Conservation (phyloP, 2,888 invertebrate genomes). For the Argyra leucocephala region DNA sequence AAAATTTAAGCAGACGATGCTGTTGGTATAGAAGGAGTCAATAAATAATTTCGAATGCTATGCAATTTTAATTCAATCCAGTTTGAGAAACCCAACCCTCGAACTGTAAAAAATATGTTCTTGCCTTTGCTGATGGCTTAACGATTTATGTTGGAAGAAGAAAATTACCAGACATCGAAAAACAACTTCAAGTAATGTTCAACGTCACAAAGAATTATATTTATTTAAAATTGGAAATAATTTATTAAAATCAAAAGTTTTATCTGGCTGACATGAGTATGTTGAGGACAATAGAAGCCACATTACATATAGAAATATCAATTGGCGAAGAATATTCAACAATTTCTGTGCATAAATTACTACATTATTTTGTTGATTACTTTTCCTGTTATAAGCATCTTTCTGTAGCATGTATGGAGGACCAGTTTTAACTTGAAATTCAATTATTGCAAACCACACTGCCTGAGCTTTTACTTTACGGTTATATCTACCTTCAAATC, state of each 20-base stretch:
- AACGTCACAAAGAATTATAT: too few species aligned
- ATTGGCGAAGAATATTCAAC: constrained; percentile 86
- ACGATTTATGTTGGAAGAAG: too few species aligned
- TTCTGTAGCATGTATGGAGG: constrained; percentile 96
- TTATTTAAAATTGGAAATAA: too few species aligned
- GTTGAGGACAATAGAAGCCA: constrained; percentile 93
- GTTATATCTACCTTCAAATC: constrained; percentile 68
- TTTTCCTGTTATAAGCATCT: constrained; percentile 92
- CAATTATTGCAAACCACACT: constrained; percentile 88
- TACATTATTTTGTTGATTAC: constrained; percentile 94
- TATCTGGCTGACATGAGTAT: constrained; percentile 72
- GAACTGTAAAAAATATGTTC: too few species aligned
- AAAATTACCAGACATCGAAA: too few species aligned
- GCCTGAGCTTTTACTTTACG: constrained; percentile 70
- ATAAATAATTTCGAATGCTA: constrained; percentile 85
- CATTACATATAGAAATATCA: constrained; percentile 95
- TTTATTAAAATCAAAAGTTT: constrained; percentile 77
- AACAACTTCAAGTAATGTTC: too few species aligned
- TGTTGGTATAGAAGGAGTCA: constrained; percentile 97
- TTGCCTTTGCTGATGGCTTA: too few species aligned
- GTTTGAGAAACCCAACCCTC: constrained; percentile 77
- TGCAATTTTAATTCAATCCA: constrained; percentile 81
- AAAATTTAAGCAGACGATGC: constrained; percentile 98
- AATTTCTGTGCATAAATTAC: constrained; percentile 96
- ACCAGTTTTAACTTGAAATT: constrained; percentile 94